Evolutionary conservation across 2,113 vertebrate species (phyloP).

Genomic region (Phocoena sinus): DNA sequence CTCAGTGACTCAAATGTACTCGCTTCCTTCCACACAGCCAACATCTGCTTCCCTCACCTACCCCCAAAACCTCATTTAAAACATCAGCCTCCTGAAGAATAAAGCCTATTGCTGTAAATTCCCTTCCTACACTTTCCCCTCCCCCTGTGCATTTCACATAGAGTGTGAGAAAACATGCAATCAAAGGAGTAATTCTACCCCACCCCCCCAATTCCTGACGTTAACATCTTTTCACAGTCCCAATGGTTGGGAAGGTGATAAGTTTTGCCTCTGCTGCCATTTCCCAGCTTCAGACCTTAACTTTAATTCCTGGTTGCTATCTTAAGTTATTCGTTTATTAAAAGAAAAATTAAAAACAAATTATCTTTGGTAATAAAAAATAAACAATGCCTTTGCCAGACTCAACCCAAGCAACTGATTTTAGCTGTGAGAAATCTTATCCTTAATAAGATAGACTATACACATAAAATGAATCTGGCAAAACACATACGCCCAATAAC

Average conservation of each 20-base stretch:
- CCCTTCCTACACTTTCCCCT: background rate
- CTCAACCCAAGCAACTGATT: background rate
- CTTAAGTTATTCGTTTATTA: conserved; percentile 16
- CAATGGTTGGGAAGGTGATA: fast-evolving
- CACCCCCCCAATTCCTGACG: background rate
- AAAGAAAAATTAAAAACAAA: conserved; percentile 57
- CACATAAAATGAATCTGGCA: background rate
- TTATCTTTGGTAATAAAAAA: conserved; percentile 47
- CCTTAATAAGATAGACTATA: background rate
- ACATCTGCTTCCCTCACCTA: background rate
- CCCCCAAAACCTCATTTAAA: background rate
- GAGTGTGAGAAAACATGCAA: background rate
- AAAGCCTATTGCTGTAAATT: background rate
- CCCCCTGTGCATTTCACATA: background rate
- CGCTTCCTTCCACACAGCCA: background rate
- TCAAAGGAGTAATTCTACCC: background rate
- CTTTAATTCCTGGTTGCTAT: background rate
- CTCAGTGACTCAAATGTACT: background rate
- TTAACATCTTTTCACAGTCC: background rate
- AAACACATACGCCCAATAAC: background rate
- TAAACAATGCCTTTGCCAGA: conserved; percentile 30
- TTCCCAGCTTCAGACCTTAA: background rate
- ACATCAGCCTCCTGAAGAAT: background rate
- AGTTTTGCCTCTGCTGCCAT: fast-evolving
- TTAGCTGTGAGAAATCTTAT: background rate